Evolutionary conservation across 2,797 vertebrate species (phyloP), one percentile per base, ranked within the genome.

Genomic region (Philypnodon macrostomus): DNA sequence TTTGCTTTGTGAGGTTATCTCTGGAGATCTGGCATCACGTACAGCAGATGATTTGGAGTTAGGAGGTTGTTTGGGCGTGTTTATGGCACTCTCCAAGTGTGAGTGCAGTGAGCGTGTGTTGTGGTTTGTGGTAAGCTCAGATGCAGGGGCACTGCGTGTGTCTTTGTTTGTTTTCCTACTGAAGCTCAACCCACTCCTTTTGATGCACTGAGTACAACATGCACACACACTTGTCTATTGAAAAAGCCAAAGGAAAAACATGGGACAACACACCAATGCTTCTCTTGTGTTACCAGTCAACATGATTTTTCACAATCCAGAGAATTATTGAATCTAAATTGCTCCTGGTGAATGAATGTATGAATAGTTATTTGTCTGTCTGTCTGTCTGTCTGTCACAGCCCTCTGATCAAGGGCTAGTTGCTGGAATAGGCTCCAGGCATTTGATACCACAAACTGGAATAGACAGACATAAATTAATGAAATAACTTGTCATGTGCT

Each of bases 1-100:
- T 90, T 88, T 39, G 76, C 84, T 88, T 90, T 90, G 88, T 89
- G 77, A 54, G 81, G 65, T 84, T 87, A 89, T 88, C 86, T 75
- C 67, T 61, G 64, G 35, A 74, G 80, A 89, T 89, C 87, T 76
- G 56, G 29, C 73, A 19, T 40, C 18, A 71, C 67, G 61, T 65
- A 64, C 53, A 55, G 70, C 73, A 70, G 70, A 84, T 84, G 77
- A 87, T 73, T 85, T 72, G 58, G 35, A 49, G 63, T 56, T 62
- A 61, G 47, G 65, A 59, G 70, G 53, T 47, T 77, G 72, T 71
- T 66, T 72, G 71, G 67, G 46, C 1, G 33, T 56, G 69, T 56
- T 54, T 45, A 18, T 35, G 35, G 6, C 40, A 45, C 12, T 12
- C 40, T 50, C 13, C 21, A 38, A 15, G 35, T 40, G 42, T 53